These are phyloP conservation scores for Oryctes rhinoceros DNA, from an alignment of 1,140 invertebrate species.

Conservation along the genomic window DNA sequence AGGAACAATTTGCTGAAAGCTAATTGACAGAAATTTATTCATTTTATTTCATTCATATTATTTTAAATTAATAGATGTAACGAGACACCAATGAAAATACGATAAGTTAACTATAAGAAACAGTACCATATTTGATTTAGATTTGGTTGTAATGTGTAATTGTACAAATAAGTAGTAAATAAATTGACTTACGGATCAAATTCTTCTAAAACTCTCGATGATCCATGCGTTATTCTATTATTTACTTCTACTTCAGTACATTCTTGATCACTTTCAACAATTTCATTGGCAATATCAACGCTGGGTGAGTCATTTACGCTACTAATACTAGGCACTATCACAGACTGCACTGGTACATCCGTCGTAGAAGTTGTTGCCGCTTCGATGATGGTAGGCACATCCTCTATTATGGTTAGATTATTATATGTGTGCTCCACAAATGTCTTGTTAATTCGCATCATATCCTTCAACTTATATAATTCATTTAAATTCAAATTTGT, in stretches of 20 bases:
- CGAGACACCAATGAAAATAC: no score
- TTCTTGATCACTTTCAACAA: background rate
- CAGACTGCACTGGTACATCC: background rate
- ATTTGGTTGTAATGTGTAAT: no score
- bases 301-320: background rate
- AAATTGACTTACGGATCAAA: conserved; percentile 39
- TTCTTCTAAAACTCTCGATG: conserved; percentile 25
- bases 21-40: background rate
- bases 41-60: no score
- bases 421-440: conserved; percentile 59
- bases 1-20: background rate
- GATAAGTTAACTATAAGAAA: no score
- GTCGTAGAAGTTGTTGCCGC: background rate
- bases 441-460: conserved; percentile 57
- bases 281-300: background rate
- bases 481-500: conserved; percentile 66
- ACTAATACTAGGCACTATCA: conserved; percentile 38
- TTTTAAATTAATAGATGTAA: no score
- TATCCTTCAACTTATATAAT: conserved; percentile 65
- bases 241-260: background rate
- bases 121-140: no score
- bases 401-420: conserved; percentile 50
- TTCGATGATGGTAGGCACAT: conserved; percentile 22
- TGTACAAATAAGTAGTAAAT: no score
- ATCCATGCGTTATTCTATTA: background rate